Base-by-base conservation (phyloP, 2,113 vertebrate species). In the Vireo altiloquus region DNA sequence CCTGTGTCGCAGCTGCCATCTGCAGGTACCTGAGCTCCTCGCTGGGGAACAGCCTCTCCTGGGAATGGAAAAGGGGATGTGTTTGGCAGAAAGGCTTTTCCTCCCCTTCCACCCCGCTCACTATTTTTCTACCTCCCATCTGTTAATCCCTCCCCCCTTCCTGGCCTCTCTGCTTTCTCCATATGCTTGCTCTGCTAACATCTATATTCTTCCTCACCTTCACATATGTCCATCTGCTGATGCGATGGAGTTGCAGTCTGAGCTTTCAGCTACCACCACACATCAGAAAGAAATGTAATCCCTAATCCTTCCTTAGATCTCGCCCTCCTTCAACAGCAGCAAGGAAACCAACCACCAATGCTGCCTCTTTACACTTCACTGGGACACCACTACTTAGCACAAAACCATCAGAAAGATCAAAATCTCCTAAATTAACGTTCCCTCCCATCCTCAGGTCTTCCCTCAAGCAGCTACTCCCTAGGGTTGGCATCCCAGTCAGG, bases 1-100 rank as follows among this genome's bases (percentile, higher is more conserved):
- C 83, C 74, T 31, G 56, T 87, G 89, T 53, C 3, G 0, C 91
- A 91, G 61, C 91, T 95, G 95, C 91, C 93, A 95, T 31, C 89
- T 95, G 77, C 94, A 87, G 94, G 91, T 40, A 21, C 31, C 25
- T 2, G 0, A 75, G 44, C 49, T 95, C 69, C 83, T 83, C 0
- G 0, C 65, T 35, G 25, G 23, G 56, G 20, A 93, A 50, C 52
- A 47, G 56, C 40, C 23, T 84, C 80, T 77, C 53, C 12, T 0
- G 0, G 44, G 47, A 81, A 37, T 3, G 13, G 35, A 60, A 81
- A 66, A 2, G 2, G 50, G 27, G 15, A 78, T n/a, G 61, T 1
- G 1, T 27, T 77, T 91, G 47, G 27, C 52, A 89, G 60, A 81
- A 91, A 59, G 24, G 49, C 13, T 84, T 44, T 37, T 87, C 70